phyloP scores from a whole-genome alignment of 2,888 invertebrate species.

The Octodonta nipae region DNA sequence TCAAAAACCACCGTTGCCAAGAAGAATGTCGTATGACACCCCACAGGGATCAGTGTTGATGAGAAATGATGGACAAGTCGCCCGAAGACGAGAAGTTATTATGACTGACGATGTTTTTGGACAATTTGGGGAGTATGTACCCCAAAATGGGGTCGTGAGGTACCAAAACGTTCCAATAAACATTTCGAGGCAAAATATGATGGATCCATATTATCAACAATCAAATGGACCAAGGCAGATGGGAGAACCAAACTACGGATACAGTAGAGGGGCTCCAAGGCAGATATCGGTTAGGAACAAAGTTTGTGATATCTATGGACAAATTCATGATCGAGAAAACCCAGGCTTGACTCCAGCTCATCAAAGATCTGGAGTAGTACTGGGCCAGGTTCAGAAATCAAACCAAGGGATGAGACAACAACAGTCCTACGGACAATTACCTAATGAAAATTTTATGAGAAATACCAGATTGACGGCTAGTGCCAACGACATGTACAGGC shows the following conservation, averaged over 20 bases:
- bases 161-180: no score
- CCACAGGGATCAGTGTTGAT: constrained; percentile 3
- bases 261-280: constrained; percentile 11
- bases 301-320: constrained; percentile 35
- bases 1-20: constrained; percentile 11
- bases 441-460: constrained; percentile 28
- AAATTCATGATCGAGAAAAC: constrained; percentile 30
- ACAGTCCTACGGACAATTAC: neutral
- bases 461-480: constrained; percentile 33
- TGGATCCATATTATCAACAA: no score
- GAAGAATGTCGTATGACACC: constrained; percentile 16
- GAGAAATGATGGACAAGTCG: constrained; percentile 3
- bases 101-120: constrained; percentile 20
- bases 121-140: constrained; percentile 18
- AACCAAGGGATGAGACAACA: no score
- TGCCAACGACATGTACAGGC: constrained; percentile 32
- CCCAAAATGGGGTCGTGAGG: constrained; percentile 6
- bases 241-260: constrained; percentile 20
- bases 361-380: constrained; percentile 27
- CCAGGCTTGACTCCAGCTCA: constrained; percentile 13
- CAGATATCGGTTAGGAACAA: constrained; percentile 29
- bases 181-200: no score
- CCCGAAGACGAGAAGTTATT: constrained; percentile 17
- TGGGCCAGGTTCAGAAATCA: constrained; percentile 28
- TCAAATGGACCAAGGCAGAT: neutral